These are phyloP conservation scores for Drosophila ananassae DNA, from an alignment of 1,140 invertebrate genomes.

Conservation along the genomic window DNA sequence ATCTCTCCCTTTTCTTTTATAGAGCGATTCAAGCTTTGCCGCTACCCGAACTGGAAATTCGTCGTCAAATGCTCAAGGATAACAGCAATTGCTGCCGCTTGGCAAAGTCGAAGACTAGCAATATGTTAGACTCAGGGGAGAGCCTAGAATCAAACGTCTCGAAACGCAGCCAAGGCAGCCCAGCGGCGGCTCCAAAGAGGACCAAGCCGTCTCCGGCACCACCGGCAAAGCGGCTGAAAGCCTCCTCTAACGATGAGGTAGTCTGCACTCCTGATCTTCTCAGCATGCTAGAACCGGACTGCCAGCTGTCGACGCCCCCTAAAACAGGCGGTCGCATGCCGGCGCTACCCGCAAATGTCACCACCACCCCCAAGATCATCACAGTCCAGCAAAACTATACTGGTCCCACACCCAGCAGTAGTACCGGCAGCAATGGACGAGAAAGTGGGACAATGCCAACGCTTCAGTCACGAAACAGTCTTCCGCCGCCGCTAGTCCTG, in stretches of 20 bases:
- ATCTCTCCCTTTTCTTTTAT: background rate
- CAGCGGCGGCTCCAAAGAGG: slow-evolving; percentile 41
- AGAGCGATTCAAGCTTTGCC: slow-evolving; percentile 54
- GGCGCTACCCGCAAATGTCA: slow-evolving; percentile 16
- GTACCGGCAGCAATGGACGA: slow-evolving; percentile 16
- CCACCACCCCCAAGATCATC: slow-evolving; percentile 66
- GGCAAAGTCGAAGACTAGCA: slow-evolving; percentile 64
- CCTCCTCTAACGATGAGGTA: slow-evolving; percentile 75
- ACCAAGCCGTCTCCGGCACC: slow-evolving; percentile 15
- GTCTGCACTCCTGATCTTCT: slow-evolving; percentile 83
- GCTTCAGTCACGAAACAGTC: slow-evolving; percentile 36
- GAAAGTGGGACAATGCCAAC: background rate
- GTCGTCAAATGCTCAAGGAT: slow-evolving; percentile 55
- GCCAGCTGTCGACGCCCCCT: slow-evolving; percentile 65
- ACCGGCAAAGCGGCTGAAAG: slow-evolving; percentile 61
- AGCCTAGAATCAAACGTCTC: slow-evolving; percentile 72
- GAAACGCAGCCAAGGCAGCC: slow-evolving; percentile 58
- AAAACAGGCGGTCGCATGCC: slow-evolving; percentile 31
- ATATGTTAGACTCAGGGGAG: slow-evolving; percentile 76
- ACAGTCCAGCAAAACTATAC: slow-evolving; percentile 73
- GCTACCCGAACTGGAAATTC: slow-evolving; percentile 54
- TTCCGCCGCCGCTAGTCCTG: slow-evolving; percentile 73
- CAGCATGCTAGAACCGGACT: slow-evolving; percentile 80
- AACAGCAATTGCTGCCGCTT: slow-evolving; percentile 71
- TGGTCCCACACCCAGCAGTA: slow-evolving; percentile 37